Evolutionary conservation across 1,140 invertebrate genomes (phyloP).

Genomic region (Aphis craccivora): DNA sequence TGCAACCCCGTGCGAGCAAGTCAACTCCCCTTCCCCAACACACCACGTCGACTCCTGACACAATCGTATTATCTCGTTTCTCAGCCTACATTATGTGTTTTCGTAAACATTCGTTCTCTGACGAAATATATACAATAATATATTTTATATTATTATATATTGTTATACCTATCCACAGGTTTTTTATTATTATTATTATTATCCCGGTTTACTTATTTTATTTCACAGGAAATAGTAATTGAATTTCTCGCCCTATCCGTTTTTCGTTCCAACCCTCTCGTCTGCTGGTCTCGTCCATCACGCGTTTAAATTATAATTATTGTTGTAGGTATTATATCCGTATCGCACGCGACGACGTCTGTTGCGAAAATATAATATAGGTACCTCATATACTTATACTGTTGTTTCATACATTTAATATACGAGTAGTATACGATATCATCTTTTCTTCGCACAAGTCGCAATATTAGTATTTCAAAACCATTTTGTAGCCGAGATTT

Average conservation of each 20-base stretch:
- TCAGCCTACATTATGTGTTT: constrained; percentile 46
- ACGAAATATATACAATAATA: constrained; percentile 33
- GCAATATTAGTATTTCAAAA: neutral
- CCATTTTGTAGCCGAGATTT: neutral
- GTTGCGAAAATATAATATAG: neutral
- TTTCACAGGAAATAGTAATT: constrained; percentile 16
- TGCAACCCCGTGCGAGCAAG: neutral
- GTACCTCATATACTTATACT: neutral
- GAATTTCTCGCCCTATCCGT: neutral
- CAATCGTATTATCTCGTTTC: constrained; percentile 58
- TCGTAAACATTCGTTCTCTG: constrained; percentile 16
- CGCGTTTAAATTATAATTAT: constrained; percentile 25
- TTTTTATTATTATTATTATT: neutral
- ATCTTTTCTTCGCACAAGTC: neutral
- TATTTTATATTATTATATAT: neutral
- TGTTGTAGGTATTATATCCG: neutral
- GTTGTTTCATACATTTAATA: neutral
- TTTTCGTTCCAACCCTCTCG: neutral
- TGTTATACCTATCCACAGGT: constrained; percentile 16
- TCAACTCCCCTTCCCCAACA: neutral
- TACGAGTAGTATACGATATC: neutral
- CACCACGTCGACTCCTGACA: constrained; percentile 40
- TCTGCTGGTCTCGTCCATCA: neutral
- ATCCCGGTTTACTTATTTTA: neutral
- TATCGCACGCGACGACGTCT: neutral